These are phyloP conservation scores for Acanthaster planci DNA, from an alignment of 35 echinoderm and acorn worm genomes.

Conservation along the genomic window DNA sequence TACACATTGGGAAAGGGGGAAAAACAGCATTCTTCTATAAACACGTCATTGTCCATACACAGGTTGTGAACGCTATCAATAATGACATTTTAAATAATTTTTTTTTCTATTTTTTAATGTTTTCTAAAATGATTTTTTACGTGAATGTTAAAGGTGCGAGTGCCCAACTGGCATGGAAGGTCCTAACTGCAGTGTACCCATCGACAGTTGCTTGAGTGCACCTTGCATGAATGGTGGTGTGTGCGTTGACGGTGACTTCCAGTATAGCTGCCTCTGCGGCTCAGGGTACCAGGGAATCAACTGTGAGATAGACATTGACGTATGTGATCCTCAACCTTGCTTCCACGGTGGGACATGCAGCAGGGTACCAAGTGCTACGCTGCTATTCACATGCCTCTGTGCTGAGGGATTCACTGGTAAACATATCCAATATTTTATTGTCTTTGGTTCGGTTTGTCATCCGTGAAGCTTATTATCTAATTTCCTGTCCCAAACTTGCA, in stretches of 20 bases:
- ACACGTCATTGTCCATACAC: too few relatives aligned
- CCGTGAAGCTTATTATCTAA: too few relatives aligned
- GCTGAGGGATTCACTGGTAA: slow-evolving; percentile 88
- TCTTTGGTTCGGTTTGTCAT: too few relatives aligned
- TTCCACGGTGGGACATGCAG: slow-evolving; percentile 88
- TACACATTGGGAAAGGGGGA: too few relatives aligned
- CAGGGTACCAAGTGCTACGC: slow-evolving; percentile 44
- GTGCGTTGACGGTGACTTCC: slow-evolving; percentile 77
- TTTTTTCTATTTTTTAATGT: too few relatives aligned
- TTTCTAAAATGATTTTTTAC: too few relatives aligned
- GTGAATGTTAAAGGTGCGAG: slow-evolving; percentile 88
- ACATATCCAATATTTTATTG: not conserved
- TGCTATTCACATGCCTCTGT: slow-evolving; percentile 84
- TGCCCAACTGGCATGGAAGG: slow-evolving; percentile 79
- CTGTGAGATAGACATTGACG: slow-evolving; percentile 88
- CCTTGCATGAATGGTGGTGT: slow-evolving; percentile 88
- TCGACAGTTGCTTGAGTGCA: slow-evolving; percentile 76
- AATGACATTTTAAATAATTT: too few relatives aligned
- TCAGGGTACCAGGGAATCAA: slow-evolving; percentile 69
- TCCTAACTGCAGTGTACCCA: slow-evolving; percentile 53
- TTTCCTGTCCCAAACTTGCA: too few relatives aligned
- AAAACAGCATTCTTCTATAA: too few relatives aligned
- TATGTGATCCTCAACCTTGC: slow-evolving; percentile 94
- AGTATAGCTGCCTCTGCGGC: slow-evolving; percentile 68
- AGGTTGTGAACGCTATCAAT: too few relatives aligned